Evolutionary conservation across 1,140 invertebrate genomes (phyloP).

Genomic region (Stenopsyche tienmushanensis): DNA sequence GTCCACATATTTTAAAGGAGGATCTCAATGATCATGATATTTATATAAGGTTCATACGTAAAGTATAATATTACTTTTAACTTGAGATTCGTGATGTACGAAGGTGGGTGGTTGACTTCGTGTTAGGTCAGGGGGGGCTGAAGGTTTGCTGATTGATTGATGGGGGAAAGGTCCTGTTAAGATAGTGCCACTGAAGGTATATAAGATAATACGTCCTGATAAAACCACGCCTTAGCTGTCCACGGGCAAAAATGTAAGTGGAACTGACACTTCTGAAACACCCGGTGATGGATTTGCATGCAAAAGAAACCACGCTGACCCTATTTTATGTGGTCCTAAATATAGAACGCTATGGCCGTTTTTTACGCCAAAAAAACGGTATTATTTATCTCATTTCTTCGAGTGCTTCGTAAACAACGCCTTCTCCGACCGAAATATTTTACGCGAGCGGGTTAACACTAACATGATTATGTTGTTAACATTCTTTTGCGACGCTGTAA

Average conservation of each 20-base stretch:
- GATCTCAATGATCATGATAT: too few relatives aligned
- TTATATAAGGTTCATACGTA: too few relatives aligned
- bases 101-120: neutral
- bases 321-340: neutral
- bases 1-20: too few relatives aligned
- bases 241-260: slow-evolving; percentile 7
- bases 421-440: too few relatives aligned
- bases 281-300: slow-evolving; percentile 4
- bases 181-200: slow-evolving; percentile 22
- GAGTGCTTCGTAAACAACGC: too few relatives aligned
- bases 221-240: slow-evolving; percentile 10
- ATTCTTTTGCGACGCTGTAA: too few relatives aligned
- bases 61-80: too few relatives aligned
- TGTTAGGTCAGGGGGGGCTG: neutral
- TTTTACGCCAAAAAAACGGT: neutral
- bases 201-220: slow-evolving; percentile 27
- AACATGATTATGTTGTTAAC: too few relatives aligned
- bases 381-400: too few relatives aligned
- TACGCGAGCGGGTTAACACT: too few relatives aligned
- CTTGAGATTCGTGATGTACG: too few relatives aligned
- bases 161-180: slow-evolving; percentile 39
- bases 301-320: neutral
- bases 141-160: slow-evolving; percentile 38
- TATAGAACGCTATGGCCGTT: neutral
- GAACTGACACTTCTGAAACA: slow-evolving; percentile 5